Conservation (phyloP, 2,888 invertebrate genomes). For the Oscheius sp. region DNA sequence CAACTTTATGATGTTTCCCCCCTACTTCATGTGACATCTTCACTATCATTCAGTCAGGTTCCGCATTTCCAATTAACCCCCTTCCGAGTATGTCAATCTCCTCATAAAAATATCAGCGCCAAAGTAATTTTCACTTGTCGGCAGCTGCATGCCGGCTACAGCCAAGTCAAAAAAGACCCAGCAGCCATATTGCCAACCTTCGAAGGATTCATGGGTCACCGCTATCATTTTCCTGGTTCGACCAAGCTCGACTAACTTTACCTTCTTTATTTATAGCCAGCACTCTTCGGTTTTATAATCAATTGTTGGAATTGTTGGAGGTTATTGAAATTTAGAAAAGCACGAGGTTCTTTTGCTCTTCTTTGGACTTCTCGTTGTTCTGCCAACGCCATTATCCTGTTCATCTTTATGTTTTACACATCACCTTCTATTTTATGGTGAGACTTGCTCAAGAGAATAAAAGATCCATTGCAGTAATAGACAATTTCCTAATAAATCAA, state of each 20-base stretch:
- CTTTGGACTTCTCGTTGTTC: constrained; percentile 6
- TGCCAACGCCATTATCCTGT: not conserved
- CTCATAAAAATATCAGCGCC: no score
- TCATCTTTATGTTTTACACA: constrained; percentile 14
- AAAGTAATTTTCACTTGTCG: no score
- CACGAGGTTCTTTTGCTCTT: constrained; percentile 1
- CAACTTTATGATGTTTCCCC: no score
- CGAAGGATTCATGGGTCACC: constrained; percentile 2
- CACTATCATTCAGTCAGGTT: no score
- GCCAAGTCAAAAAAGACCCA: not conserved
- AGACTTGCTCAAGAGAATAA: no score
- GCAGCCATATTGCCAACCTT: not conserved
- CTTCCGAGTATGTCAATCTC: no score
- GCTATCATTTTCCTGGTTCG: constrained; percentile 17
- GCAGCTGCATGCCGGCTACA: not conserved
- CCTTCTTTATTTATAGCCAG: not conserved
- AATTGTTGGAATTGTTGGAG: not conserved
- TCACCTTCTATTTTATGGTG: constrained; percentile 4
- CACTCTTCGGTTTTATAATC: not conserved
- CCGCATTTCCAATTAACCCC: no score
- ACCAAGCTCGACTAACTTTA: not conserved
- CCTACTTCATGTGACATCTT: no score
- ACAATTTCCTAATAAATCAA: constrained; percentile 1
- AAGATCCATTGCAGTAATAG: constrained; percentile 8
- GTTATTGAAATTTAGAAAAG: not conserved